These are phyloP conservation scores for Pollimyrus isidori DNA, from an alignment of 2,113 vertebrate genomes.

Conservation along the genomic window DNA sequence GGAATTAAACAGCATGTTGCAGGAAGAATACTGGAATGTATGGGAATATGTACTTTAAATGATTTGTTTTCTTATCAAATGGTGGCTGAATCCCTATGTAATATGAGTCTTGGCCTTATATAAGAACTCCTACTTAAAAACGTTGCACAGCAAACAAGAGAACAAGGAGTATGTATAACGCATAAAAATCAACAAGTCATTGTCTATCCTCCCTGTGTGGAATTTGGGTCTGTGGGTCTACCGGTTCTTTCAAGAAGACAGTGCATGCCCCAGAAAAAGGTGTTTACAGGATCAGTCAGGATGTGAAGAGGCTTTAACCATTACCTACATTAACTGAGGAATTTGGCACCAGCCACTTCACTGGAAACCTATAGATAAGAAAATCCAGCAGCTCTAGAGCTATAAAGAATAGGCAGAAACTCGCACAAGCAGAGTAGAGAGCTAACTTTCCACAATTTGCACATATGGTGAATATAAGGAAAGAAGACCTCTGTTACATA, in stretches of 20 bases:
- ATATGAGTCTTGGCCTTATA: background rate
- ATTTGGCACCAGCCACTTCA: background rate
- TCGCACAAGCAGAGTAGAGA: background rate
- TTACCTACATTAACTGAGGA: background rate
- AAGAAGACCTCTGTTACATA: background rate
- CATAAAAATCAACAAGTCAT: background rate
- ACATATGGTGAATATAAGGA: background rate
- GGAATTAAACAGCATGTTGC: background rate
- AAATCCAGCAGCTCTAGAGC: background rate
- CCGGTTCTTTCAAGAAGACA: background rate
- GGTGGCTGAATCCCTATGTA: background rate
- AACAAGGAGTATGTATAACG: background rate
- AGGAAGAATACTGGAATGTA: background rate
- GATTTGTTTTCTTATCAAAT: background rate
- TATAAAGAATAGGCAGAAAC: background rate
- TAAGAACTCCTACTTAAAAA: background rate
- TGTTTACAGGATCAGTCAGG: background rate
- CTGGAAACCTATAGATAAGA: background rate
- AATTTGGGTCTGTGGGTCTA: background rate
- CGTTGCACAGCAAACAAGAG: background rate
- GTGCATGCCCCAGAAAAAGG: background rate
- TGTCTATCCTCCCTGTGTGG: background rate
- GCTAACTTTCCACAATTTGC: background rate
- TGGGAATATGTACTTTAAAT: background rate
- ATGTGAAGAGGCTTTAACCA: conserved; percentile 12